Evolutionary conservation across 2,888 invertebrate species (phyloP).

Genomic region (Agriopis aurantiaria): DNA sequence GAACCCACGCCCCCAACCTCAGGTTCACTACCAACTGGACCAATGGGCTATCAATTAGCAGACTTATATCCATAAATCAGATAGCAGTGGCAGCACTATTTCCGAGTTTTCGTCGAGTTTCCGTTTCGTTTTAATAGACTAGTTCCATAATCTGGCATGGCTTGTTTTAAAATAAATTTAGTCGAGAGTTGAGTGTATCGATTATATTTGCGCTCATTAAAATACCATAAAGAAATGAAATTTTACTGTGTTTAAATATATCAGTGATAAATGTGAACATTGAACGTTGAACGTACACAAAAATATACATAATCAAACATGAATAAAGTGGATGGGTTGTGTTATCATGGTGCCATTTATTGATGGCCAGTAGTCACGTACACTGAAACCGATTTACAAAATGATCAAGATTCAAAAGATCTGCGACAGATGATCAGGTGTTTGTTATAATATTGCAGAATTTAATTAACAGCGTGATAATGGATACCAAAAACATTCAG

Average conservation of each 20-base stretch:
- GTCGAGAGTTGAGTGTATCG: slow-evolving; percentile 15
- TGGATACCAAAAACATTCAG: slow-evolving; percentile 83
- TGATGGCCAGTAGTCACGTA: slow-evolving; percentile 85
- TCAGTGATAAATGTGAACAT: slow-evolving; percentile 1
- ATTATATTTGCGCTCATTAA: slow-evolving; percentile 11
- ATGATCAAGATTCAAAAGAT: slow-evolving; percentile 23
- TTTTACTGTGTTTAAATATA: background rate
- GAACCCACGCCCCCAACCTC: too few relatives aligned
- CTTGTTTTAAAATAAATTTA: slow-evolving; percentile 20
- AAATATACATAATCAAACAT: slow-evolving; percentile 8
- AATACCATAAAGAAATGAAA: background rate
- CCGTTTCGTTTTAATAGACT: slow-evolving; percentile 13
- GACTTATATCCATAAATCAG: background rate
- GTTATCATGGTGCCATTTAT: slow-evolving; percentile 79
- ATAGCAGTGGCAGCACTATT: slow-evolving; percentile 11
- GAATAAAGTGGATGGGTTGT: slow-evolving; percentile 19
- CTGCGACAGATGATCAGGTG: slow-evolving; percentile 2
- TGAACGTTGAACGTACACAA: background rate
- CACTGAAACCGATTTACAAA: slow-evolving; percentile 21
- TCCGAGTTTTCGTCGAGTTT: slow-evolving; percentile 12
- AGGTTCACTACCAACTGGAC: too few relatives aligned
- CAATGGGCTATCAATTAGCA: too few relatives aligned
- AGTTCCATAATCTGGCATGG: slow-evolving; percentile 14
- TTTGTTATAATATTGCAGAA: background rate
- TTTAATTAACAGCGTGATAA: slow-evolving; percentile 47